Base-by-base conservation (phyloP, 2,888 invertebrate species). In the Selenia dentaria region DNA sequence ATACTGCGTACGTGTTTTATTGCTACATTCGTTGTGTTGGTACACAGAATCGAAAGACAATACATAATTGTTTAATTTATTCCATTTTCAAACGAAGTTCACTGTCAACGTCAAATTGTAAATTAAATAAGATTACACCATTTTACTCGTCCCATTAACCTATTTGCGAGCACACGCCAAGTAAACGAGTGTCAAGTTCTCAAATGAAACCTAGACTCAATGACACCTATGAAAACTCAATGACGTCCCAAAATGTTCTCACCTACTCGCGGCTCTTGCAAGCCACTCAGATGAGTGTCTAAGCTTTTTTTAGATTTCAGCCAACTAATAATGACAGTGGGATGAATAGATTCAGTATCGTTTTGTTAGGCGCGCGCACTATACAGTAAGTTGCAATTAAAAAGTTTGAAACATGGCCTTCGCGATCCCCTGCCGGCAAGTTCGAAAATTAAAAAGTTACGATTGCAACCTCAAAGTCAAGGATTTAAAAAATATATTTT, bases 221-320 rank as follows among this genome's bases (percentile, higher is more conserved):
- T 53, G 65, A 65, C 64, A 69, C 59, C 36, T 52, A 64, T 2
- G 60, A 64, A 69, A 62, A 65, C 58, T 53, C 47, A 57, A 63
- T 70, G 65, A 62, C 65, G 64, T 64, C 57, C 59, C 55, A 9
- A 53, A 72, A 69, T 69, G 62, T 71, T 59, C 59, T 64, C 65
- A 63, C 67, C 54, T 57, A 67, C 74, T 69, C 77, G 34, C 45
- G 35, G 36, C 45, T 45, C 38, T 38, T 34, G 37, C 36, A 36
- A 33, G 74, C 74, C 69, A 68, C 60, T 53, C 70, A 62, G 70
- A 74, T 86, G 86, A 86, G 75, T 85, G 77, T 75, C 59, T 57
- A 54, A 58, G 75, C 88, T 88, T 84, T 83, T 87, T 87, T 81
- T 89, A 88, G 88, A 83, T 71, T 83, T 82, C 78, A 86, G 82